phyloP scores from a whole-genome alignment of 2,888 invertebrate species.

The Hemithea aestivaria region DNA sequence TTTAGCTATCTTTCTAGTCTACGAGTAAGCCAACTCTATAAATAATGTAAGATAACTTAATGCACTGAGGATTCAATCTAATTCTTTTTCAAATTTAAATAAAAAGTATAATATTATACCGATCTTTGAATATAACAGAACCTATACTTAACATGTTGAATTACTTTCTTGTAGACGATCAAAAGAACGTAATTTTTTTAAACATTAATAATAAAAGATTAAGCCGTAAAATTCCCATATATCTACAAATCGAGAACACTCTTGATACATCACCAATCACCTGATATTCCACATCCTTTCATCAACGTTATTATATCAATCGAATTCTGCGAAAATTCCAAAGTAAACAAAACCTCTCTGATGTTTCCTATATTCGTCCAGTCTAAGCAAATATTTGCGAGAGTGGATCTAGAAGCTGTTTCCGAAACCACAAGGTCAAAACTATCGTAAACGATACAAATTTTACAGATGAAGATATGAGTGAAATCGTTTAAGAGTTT shows the following conservation, averaged over 20 bases:
- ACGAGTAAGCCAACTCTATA: too few species aligned
- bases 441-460: slow-evolving; percentile 17
- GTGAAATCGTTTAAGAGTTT: slow-evolving; percentile 22
- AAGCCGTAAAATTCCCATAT: too few species aligned
- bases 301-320: slow-evolving; percentile 19
- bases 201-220: too few species aligned
- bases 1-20: too few species aligned
- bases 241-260: not conserved
- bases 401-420: slow-evolving; percentile 24
- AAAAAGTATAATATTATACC: too few species aligned
- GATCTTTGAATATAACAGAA: too few species aligned
- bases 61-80: too few species aligned
- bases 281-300: slow-evolving; percentile 18
- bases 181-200: too few species aligned
- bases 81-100: too few species aligned
- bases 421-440: slow-evolving; percentile 16
- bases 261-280: not conserved
- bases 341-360: slow-evolving; percentile 36
- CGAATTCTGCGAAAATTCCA: slow-evolving; percentile 29
- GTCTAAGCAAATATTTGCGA: slow-evolving; percentile 36
- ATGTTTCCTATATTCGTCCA: slow-evolving; percentile 36
- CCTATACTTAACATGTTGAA: too few species aligned
- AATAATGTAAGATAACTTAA: too few species aligned
- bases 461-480: slow-evolving; percentile 20
- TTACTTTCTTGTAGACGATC: too few species aligned